Evolutionary conservation across 2,797 vertebrate genomes (phyloP), one percentile per base, ranked within the genome.

Genomic region (Paratrypauchen microcephalus): DNA sequence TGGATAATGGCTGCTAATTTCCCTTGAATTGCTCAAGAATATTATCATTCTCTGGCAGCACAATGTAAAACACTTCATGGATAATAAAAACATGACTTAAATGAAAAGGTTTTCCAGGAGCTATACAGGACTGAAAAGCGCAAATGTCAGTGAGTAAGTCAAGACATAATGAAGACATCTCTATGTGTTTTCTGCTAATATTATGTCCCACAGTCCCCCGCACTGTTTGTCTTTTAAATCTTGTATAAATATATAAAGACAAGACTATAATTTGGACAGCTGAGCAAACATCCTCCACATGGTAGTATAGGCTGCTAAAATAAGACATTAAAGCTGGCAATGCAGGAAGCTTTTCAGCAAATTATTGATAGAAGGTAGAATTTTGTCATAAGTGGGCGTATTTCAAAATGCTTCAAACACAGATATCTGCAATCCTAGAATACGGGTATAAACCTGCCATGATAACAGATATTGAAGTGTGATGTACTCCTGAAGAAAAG

Each of bases 141-240:
- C 15, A 41, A 61, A 61, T 61, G 59, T 73, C 69, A 68, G 71
- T 76, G 66, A 69, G 82, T 73, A 77, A 80, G 76, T 78, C 54
- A 83, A 63, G 48, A 74, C 39, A 71, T 64, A 75, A 77, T 65
- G 71, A 80, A 75, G 68, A 61, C 32, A 60, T 47, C 75, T 78
- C 66, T 77, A 80, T 86, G 72, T 70, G 70, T 19, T 73, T 50
- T 62, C 73, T 72, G 57, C 30, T 39, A 26, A 66, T 12, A 62
- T 21, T 30, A 71, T 66, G 70, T 65, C 16, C 60, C 69, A 16
- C 66, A 72, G 77, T 21, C 50, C 70, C 74, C 73, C 72, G 64
- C 48, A 78, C 16, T 39, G 64, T 66, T 24, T 47, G 60, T 39
- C 52, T 76, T 48, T 66, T 1, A 13, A 61, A 15, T 39, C 21